Base-by-base conservation (phyloP, 1,140 invertebrate genomes). In the Drosophila athabasca region DNA sequence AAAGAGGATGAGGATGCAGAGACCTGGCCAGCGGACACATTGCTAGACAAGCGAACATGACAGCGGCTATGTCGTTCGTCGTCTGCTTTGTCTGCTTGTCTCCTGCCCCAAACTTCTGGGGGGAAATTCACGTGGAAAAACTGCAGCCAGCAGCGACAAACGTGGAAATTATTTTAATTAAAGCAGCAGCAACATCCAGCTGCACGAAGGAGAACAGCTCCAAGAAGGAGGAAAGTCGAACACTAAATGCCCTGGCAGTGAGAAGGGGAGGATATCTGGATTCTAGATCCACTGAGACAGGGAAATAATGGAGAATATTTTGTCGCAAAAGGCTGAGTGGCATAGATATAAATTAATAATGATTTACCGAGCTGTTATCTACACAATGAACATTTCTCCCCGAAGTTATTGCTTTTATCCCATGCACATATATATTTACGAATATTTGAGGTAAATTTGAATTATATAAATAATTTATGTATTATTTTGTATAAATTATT, bases 101-200 rank as follows among this genome's bases (percentile, higher is more conserved):
- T 62, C 51, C 19, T 7, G 17, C 29, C 8, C 2, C 29, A 9
- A 9, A 8, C 29, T 31, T 31, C 8, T 9, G 31, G 71, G 57
- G 24, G 79, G 79, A 88, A 83, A 79, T 88, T 88, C 83, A 88
- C 83, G 83, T 88, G 83, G 76, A 88, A 88, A 84, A 87, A 79
- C 66, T 68, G 49, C 77, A 75, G 81, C 75, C 58, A 17, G 31
- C 31, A 35, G 31, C 9, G 13, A 43, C 53, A 77, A 76, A 76
- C 52, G 74, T 60, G 35, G 76, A 82, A 88, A 79, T 88, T 78
- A 82, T 87, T 87, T 87, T 87, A 87, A 87, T 87, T 87, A 87
- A 88, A 79, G 80, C 44, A 62, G 75, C 43, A 54, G 48, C 39
- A 46, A 39, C 8, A 43, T 4, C 17, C 43, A 19, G 48, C 31